Percentiles rank a stretch among this genome's conserved stretches.
phyloP scores from a whole-genome alignment of 2,888 invertebrate species.

The Torymus texanus region DNA sequence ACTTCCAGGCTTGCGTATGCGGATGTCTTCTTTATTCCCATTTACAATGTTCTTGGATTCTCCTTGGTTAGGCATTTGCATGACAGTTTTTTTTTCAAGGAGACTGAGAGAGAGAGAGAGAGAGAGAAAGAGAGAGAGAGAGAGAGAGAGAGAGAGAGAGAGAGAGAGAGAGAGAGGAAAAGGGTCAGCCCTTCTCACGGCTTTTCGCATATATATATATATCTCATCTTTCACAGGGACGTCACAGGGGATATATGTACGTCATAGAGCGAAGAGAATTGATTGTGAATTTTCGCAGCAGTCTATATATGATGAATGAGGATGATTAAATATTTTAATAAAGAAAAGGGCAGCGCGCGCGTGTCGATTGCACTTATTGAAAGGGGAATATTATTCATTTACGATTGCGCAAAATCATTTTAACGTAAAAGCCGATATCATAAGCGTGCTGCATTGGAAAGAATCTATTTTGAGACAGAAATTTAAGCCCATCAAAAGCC shows the following conservation, averaged over 20 bases:
- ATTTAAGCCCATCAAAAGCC: too few relatives aligned
- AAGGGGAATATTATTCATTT: neutral
- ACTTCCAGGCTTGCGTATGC: neutral
- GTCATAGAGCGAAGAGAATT: neutral
- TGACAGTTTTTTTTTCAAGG: conserved; percentile 8
- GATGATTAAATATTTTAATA: neutral
- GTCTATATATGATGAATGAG: conserved; percentile 1
- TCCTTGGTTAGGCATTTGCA: conserved; percentile 6
- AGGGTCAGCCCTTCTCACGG: neutral
- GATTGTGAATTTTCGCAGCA: neutral
- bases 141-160: neutral
- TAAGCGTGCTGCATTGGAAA: too few relatives aligned
- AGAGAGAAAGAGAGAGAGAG: neutral
- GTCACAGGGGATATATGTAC: neutral
- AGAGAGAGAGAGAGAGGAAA: neutral
- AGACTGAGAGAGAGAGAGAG: neutral
- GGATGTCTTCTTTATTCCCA: neutral
- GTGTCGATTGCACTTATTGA: neutral
- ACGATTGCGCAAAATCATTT: too few relatives aligned
- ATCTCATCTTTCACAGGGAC: conserved; percentile 16
- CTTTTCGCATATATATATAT: neutral
- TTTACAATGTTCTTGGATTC: conserved; percentile 6
- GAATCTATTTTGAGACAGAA: too few relatives aligned
- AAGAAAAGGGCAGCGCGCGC: neutral
- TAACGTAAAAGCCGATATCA: too few relatives aligned